phyloP scores from a whole-genome alignment of 2,888 invertebrate genomes.

The Lepidocyrtinus sp. region DNA sequence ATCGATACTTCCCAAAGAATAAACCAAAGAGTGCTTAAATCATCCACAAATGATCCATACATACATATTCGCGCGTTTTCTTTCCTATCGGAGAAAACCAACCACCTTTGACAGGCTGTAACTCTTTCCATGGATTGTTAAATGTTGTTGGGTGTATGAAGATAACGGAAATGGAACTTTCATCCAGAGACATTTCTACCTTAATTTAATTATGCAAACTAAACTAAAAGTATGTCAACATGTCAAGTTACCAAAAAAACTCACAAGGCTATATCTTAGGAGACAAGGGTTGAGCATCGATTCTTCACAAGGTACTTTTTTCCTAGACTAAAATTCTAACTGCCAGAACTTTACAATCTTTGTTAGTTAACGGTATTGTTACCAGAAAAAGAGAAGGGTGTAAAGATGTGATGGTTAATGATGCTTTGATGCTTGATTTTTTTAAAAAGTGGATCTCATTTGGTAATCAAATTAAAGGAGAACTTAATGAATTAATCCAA shows the following conservation, averaged over 20 bases:
- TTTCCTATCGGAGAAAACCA: background rate
- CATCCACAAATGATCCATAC: background rate
- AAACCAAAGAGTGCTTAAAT: constrained; percentile 52
- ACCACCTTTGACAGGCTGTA: background rate
- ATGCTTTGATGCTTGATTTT: background rate
- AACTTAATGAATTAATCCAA: too few relatives aligned
- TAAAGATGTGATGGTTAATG: too few relatives aligned
- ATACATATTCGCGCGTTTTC: background rate
- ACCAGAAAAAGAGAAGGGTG: background rate
- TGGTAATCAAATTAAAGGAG: background rate
- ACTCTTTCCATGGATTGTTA: too few relatives aligned
- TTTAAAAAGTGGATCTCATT: background rate
- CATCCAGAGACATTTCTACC: background rate
- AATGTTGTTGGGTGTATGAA: too few relatives aligned
- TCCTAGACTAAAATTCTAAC: background rate
- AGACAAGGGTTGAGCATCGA: background rate
- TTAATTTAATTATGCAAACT: background rate
- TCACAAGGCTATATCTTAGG: background rate
- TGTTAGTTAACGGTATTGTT: background rate
- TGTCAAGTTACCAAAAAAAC: too few relatives aligned
- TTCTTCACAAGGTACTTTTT: background rate
- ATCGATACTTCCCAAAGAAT: constrained; percentile 56
- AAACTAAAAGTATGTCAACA: too few relatives aligned
- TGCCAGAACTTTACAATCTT: background rate
- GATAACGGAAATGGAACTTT: background rate